phyloP scores from a whole-genome alignment of 2,113 vertebrate genomes.

The Chloropsis cyanopogon region DNA sequence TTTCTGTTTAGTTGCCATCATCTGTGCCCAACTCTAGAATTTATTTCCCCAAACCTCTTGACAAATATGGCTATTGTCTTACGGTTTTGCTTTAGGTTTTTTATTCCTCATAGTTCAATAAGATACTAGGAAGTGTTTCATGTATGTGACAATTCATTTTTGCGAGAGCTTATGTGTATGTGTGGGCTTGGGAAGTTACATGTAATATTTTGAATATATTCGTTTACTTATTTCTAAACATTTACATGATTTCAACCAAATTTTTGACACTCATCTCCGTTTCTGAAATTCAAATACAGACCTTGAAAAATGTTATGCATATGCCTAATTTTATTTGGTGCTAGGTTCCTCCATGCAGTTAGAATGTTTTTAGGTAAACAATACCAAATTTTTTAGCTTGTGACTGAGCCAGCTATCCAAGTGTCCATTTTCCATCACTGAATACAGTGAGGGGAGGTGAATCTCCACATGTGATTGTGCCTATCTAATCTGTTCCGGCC shows the following conservation, averaged over 20 bases:
- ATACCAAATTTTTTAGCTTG: background rate
- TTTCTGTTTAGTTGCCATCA: background rate
- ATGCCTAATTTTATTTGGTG: background rate
- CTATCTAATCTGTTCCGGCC: background rate
- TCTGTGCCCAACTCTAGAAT: background rate
- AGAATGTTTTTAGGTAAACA: background rate
- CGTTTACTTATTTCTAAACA: constrained; percentile 23
- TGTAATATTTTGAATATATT: background rate
- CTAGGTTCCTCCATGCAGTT: background rate
- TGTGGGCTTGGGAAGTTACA: background rate
- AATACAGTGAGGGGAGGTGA: background rate
- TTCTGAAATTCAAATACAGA: background rate
- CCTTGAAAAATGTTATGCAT: background rate
- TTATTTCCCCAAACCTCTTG: background rate
- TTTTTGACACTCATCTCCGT: background rate
- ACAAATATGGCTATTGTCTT: background rate
- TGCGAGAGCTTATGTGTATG: background rate
- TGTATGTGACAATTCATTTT: background rate
- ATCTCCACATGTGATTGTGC: background rate
- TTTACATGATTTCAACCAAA: background rate
- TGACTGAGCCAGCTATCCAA: background rate
- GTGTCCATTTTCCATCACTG: background rate
- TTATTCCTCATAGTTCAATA: background rate
- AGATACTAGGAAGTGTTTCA: background rate
- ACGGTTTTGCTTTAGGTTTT: background rate